phyloP scores from a whole-genome alignment of 2,797 vertebrate genomes.

The Enteromius radiatus region DNA sequence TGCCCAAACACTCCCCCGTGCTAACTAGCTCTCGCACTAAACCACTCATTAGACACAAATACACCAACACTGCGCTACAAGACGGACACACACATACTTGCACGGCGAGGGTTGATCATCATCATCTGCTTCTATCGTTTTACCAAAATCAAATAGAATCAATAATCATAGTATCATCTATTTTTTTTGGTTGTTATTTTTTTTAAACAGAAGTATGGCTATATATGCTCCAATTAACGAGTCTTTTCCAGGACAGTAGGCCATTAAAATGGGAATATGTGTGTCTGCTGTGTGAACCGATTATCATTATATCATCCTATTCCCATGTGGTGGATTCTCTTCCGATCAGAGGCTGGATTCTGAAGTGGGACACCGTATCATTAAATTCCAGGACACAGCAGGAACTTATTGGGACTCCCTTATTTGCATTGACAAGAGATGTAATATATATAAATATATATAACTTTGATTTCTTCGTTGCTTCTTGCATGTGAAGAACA shows the following conservation, averaged over 20 bases:
- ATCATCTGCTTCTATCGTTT: constrained; percentile 44
- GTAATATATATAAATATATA: neutral
- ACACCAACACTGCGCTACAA: constrained; percentile 39
- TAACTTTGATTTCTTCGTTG: constrained; percentile 66
- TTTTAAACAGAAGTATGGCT: constrained; percentile 35
- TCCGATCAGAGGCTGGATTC: constrained; percentile 37
- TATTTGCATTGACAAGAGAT: constrained; percentile 69
- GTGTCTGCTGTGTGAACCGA: constrained; percentile 37
- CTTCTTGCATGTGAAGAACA: constrained; percentile 38
- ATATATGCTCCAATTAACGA: constrained; percentile 62
- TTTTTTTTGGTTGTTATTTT: constrained; percentile 46
- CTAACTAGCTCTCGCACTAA: constrained; percentile 82
- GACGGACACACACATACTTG: constrained; percentile 41
- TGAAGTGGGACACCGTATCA: constrained; percentile 52
- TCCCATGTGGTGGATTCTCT: constrained; percentile 46
- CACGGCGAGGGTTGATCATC: constrained; percentile 65
- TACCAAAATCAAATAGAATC: constrained; percentile 49
- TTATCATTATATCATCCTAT: constrained; percentile 54
- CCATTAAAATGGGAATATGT: constrained; percentile 51
- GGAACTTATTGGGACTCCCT: constrained; percentile 70
- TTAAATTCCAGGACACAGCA: constrained; percentile 59
- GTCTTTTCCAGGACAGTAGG: constrained; percentile 41
- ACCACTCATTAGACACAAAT: constrained; percentile 82
- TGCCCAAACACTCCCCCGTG: constrained; percentile 84
- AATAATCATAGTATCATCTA: constrained; percentile 48